Base-by-base conservation (phyloP, 2,113 vertebrate species). In the Ammodytes marinus region DNA sequence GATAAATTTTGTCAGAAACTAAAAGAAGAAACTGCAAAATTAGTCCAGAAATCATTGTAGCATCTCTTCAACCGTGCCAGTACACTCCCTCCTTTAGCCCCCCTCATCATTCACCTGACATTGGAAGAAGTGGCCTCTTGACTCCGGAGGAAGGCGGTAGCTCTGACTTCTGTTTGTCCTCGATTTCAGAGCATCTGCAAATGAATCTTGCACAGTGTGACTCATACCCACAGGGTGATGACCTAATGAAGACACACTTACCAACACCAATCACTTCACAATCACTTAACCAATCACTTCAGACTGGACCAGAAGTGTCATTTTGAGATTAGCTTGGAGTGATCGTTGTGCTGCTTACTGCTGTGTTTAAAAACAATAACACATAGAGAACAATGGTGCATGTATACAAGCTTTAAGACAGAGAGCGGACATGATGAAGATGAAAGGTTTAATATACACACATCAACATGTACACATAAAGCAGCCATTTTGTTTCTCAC, bases 221-320 rank as follows among this genome's bases (percentile, higher is more conserved):
- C 11, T 83, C 47, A 19, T 15, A 9, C 54, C 45, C 43, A 72
- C 43, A 46, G 69, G 37, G 58, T 37, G 54, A 42, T 58, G 54
- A 76, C 37, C 58, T 75, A 27, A 66, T 64, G 17, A 50, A 45
- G 53, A 17, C 54, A 64, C 40, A 59, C 57, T 69, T 40, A 69
- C n/a, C 13, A 61, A 10, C 39, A 37, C 2, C 17, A 52, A 65
- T 80, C 66, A 80, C 72, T 58, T 65, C 8, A 57, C 74, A 69
- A 43, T 47, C 75, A 74, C 49, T 19, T 7, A 17, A 43, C 47
- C 45, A 82, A 69, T 80, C 50, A 80, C 69, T 74, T 68, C 42
- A 53, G 63, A 76, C 14, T 19, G 54, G 57, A n/a, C n/a, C n/a
- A n/a, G 10, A 76, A 54, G 8, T 55, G 4, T 63, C 0, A 68